Evolutionary conservation across 2,797 vertebrate genomes (phyloP), one percentile per base, ranked within the genome.

Genomic region (Melanotaenia trifasciata): DNA sequence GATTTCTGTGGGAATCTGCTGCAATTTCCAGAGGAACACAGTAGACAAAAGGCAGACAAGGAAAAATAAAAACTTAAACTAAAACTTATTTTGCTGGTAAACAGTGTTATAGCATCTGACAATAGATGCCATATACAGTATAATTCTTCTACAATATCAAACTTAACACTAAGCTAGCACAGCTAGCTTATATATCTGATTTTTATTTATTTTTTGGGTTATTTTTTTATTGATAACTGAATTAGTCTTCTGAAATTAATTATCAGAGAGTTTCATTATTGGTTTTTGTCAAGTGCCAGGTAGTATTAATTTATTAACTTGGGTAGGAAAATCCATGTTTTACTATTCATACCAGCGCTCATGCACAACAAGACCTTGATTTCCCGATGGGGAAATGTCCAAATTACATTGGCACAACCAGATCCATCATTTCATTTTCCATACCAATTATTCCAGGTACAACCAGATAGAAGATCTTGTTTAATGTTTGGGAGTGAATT

Each of bases 21-120:
- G 54, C 54, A 80, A 69, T 26, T 60, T 68, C 13, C 72, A 74
- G 51, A 61, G 67, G 72, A 60, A 79, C 28, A 62, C 65, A 28
- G 56, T 20, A 8, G 40, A 75, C 58, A 13, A 67, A 57, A 64
- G 57, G 63, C 64, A 74, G 66, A 71, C 16, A 16, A 60, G 56
- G 10, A 60, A 43, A 32, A 63, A 54, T n/a, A 26, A 26, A 26
- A 26, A 26, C 26, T 26, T 26, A 26, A 26, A 26, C 26, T 53
- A 18, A 43, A 60, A 45, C 35, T 24, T n/a, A 16, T 62, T 59
- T 54, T 38, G 18, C 24, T 62, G 4, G 20, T 38, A 30, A 36
- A 56, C n/a, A 51, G 16, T 20, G 24, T 11, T 66, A 77, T 45
- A 7, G 40, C 67, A 58, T 74, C 18, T 59, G 16, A n/a, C 33